Conservation (phyloP, 2,113 vertebrate species). For the Aphelocoma coerulescens region DNA sequence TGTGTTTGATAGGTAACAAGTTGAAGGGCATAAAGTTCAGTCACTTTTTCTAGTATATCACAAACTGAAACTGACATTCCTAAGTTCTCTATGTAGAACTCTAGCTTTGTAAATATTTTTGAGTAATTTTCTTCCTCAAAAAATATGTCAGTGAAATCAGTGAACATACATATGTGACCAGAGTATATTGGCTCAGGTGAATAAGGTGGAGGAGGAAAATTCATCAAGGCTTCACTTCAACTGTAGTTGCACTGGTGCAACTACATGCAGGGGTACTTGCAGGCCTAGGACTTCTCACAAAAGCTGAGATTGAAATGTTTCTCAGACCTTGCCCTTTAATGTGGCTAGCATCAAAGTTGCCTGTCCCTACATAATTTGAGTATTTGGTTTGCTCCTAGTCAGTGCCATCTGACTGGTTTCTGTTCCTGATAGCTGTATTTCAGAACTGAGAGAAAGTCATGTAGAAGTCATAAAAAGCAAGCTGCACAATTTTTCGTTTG, state of each 20-base stretch:
- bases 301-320: not conserved
- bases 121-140: not conserved
- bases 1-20: not conserved
- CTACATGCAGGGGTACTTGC: not conserved
- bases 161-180: rapidly evolving
- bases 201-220: not conserved
- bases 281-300: not conserved
- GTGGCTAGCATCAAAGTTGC: not conserved
- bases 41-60: not conserved
- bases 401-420: not conserved
- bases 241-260: not conserved
- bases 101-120: not conserved
- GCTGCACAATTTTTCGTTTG: not conserved
- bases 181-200: not conserved
- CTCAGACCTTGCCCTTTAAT: not conserved
- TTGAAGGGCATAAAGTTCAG: not conserved
- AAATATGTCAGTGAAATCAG: not conserved
- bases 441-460: not conserved
- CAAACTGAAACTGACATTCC: not conserved
- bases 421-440: not conserved
- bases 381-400: not conserved
- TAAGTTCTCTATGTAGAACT: not conserved
- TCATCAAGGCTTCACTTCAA: not conserved
- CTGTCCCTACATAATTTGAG: not conserved
- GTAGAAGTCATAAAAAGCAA: not conserved